Evolutionary conservation across 2,888 invertebrate genomes (phyloP), one percentile per base, ranked within the genome.

Genomic region (Ennomos fuscantarius): DNA sequence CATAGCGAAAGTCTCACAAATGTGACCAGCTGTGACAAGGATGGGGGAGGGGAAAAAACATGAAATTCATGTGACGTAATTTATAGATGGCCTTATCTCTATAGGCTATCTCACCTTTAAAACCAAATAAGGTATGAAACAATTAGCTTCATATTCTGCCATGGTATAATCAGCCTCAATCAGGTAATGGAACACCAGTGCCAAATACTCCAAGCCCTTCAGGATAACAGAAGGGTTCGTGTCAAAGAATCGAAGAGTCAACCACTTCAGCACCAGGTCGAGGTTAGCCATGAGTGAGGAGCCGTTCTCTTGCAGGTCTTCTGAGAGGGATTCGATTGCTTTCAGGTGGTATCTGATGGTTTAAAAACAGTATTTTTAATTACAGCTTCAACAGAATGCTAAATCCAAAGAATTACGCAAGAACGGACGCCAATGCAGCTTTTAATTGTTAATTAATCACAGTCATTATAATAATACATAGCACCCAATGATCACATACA

Each of bases 201-300:
- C 95, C 9, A 99, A 91, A 86, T 98, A 99, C 81, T 99, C 99
- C 70, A 99, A 90, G n/a, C 97, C 98, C 91, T 98, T 98, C 71
- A 99, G 93, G 60, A 99, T 93, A 36, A 99, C 99, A 11, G 98
- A 98, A 9, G 99, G 99, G 92, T 99, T 99, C 24, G 99, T 99
- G 89, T 99, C 99, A 78, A 99, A 99, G 92, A 99, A 99, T 60
- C 99, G 93, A 44, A 99, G 89, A 0, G 99, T 99, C 70, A 99
- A 85, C 99, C 99, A 99, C 83, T 99, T 99, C 43, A 99, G 94
- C 53, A 99, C 96, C 62, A 99, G 92, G 92, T 99, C 99, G 62
- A 99, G 93, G 91, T 99, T 99, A 13, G 96, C 95, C 67, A 97
- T 94, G 40, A 98, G 93, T 0, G 97, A 96, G 70, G 95, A 94